Conservation (phyloP, 2,113 vertebrate species). For the Onychorhynchus coronatus region DNA sequence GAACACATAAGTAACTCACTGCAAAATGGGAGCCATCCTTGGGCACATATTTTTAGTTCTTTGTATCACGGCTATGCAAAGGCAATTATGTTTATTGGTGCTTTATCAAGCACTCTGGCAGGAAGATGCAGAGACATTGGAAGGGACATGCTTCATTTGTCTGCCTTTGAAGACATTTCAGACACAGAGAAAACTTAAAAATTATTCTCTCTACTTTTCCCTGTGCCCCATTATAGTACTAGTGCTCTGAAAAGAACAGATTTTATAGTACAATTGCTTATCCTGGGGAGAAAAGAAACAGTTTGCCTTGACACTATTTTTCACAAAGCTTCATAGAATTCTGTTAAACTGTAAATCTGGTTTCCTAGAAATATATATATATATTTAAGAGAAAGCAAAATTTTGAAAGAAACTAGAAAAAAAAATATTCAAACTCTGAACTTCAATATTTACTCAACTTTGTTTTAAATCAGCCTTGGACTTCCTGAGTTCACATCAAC, state of each 20-base stretch:
- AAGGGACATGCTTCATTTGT: neutral
- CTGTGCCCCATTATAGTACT: neutral
- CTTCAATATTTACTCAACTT: neutral
- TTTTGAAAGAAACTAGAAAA: neutral
- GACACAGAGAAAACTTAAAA: neutral
- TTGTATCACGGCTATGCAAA: slow-evolving; percentile 11
- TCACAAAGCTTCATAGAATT: neutral
- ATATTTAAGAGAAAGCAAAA: neutral
- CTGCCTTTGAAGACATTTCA: neutral
- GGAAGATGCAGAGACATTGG: neutral
- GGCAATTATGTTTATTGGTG: slow-evolving; percentile 50
- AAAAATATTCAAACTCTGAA: neutral
- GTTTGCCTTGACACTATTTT: neutral
- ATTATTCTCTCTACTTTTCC: neutral
- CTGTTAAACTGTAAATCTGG: neutral
- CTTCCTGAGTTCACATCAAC: neutral
- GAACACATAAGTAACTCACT: neutral
- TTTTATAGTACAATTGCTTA: neutral
- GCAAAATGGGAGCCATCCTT: neutral
- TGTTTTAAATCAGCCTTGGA: neutral
- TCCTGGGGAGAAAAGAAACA: neutral
- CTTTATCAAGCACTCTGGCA: slow-evolving; percentile 21
- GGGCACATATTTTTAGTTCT: neutral
- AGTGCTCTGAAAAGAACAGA: neutral
- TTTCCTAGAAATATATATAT: neutral